Base-by-base conservation (phyloP, 2,888 invertebrate species). In the Latrodectus elegans region DNA sequence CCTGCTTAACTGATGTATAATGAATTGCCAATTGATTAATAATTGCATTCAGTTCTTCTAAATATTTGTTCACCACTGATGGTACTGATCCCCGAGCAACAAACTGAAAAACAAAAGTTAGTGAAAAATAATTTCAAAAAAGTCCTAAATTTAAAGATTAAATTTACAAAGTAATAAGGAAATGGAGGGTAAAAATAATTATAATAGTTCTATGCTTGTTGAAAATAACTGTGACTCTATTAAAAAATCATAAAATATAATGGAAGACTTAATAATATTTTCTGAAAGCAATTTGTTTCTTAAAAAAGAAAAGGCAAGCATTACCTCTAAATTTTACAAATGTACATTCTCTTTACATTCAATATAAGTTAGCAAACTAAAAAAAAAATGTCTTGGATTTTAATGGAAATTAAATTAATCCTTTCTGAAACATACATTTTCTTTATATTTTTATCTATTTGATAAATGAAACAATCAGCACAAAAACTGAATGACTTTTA, bases 21-120 rank as follows among this genome's bases (percentile, higher is more conserved):
- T 81, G 81, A 10, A 10, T 14, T 14, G 14, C 9, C 12, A 83
- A 64, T 9, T 76, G 53, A 10, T 60, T 65, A n/a, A 80, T 12
- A 64, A 55, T 14, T 3, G 3, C 0, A 64, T 68, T 76, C 12
- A 86, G 51, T 67, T 86, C 85, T 0, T 86, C 79, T 51, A 86
- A 15, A 65, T 86, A 86, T 26, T 86, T 86, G 64, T 86, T 86
- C 26, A 86, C 51, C 17, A 71, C 51, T 52, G 17, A n/a, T 26
- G 85, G 85, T 22, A 86, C 85, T 10, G 85, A 80, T 14, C 85
- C 85, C 17, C 52, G 67, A 38, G 80, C 75, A 71, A 70, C 22
- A 72, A 53, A 80, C 85, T 85, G 67, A 15, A 85, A 38, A 15
- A 78, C 49, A 15, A 55, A n/a, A 73, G n/a, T 22, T 8, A 26